A percentile compares a stretch with the other conserved stretches of the same genome.
Conservation (phyloP, 2,888 invertebrate species). For the Zygothrica quintamaculata region DNA sequence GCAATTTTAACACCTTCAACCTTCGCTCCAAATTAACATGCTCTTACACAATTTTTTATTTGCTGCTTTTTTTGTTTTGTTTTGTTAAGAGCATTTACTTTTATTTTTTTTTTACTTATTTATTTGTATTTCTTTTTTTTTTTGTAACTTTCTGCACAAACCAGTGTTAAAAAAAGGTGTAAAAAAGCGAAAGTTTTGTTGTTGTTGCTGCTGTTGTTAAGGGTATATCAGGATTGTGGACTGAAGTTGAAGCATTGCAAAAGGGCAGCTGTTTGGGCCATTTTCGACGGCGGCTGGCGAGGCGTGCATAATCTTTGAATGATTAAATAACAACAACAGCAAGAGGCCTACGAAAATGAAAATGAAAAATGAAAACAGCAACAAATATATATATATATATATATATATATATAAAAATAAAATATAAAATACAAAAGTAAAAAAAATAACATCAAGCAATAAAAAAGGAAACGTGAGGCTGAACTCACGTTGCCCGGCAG, state of each 20-base stretch:
- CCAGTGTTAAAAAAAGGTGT: slow-evolving; percentile 59
- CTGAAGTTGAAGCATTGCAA: slow-evolving; percentile 30
- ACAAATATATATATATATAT: slow-evolving; percentile 31
- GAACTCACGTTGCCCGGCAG: slow-evolving; percentile 59
- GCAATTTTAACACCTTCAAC: slow-evolving; percentile 68
- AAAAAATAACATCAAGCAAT: slow-evolving; percentile 53
- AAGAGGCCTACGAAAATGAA: slow-evolving; percentile 37
- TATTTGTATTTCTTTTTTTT: slow-evolving; percentile 25
- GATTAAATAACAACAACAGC: slow-evolving; percentile 72
- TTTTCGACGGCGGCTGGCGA: no score
- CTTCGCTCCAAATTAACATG: slow-evolving; percentile 68
- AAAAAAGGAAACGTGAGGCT: slow-evolving; percentile 77
- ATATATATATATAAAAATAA: slow-evolving; percentile 33
- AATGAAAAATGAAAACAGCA: slow-evolving; percentile 59
- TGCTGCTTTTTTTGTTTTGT: no score
- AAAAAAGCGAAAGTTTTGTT: slow-evolving; percentile 74
- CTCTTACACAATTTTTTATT: slow-evolving; percentile 68
- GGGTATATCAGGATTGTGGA: slow-evolving; percentile 42
- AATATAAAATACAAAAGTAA: slow-evolving; percentile 34
- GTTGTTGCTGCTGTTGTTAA: neutral
- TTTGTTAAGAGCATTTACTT: slow-evolving; percentile 21
- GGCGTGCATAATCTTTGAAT: slow-evolving; percentile 78
- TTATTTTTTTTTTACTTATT: no score
- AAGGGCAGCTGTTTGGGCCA: slow-evolving; percentile 56
- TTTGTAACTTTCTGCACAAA: slow-evolving; percentile 10